Base-by-base conservation (phyloP, 2,113 vertebrate genomes). In the Saimiri boliviensis region DNA sequence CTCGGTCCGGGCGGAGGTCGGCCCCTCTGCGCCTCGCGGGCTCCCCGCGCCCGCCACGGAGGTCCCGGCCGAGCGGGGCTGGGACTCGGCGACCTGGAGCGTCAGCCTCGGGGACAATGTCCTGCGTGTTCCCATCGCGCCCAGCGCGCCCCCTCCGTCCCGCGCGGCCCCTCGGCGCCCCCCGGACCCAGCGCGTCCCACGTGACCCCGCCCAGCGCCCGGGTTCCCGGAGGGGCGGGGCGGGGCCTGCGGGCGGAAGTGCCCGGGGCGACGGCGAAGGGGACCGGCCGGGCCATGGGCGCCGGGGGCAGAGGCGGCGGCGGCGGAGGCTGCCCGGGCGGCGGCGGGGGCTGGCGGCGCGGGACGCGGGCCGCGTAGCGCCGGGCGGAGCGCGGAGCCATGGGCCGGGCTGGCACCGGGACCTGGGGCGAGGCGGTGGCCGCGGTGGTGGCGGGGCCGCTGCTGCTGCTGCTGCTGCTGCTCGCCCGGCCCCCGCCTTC, bases 181-280 rank as follows among this genome's bases (percentile, higher is more conserved):
- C 60, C 2, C 11, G 25, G 25, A 17, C 42, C 40, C 8, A 2
- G 27, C 60, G 5, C 60, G 27, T 5, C 60, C 27, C 60, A 14
- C 5, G 60, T 14, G 60, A 63, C 12, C 60, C 11, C 27, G 27
- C 27, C 68, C 30, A 13, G 56, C 3, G 42, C 4, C 2, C 30
- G 20, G n/a, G 4, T 6, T 37, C n/a, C 35, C 11, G 3, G 84
- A 87, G 71, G 30, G 66, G 60, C 79, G 76, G 96, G 96, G 97
- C 94, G 97, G 96, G 96, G 95, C 96, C 96, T 91, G 63, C 82
- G 66, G 96, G 87, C 93, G 96, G 94, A 95, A 96, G 97, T 95
- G 95, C 97, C 96, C 81, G 4, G 91, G 95, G 97, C 93, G 95
- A 94, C 37, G 73, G 84, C 88, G 58, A 85, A 81, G 12, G 49